These are phyloP conservation scores for Sternotherus odoratus DNA, from an alignment of 2,797 vertebrate species.

Conservation along the genomic window DNA sequence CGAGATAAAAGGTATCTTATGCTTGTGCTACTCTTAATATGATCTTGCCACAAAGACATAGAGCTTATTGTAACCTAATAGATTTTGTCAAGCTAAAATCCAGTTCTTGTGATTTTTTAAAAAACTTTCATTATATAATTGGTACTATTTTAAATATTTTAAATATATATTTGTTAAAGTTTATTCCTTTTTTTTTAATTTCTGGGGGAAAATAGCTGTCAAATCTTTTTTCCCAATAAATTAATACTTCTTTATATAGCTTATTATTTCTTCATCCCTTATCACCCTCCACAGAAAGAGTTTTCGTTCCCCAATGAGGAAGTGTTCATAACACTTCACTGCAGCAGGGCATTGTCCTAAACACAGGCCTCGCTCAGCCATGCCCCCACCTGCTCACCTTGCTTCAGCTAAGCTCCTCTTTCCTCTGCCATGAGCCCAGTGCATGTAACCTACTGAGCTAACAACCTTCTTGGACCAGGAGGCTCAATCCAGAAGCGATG, in stretches of 20 bases:
- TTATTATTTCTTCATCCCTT: conserved; percentile 68
- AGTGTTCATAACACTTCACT: background rate
- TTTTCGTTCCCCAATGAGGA: background rate
- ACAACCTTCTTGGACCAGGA: background rate
- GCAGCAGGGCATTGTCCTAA: background rate
- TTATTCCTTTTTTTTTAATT: conserved; percentile 78
- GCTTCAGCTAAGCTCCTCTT: background rate
- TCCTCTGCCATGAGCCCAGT: background rate
- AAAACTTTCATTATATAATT: conserved; percentile 85
- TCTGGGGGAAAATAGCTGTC: conserved; percentile 73
- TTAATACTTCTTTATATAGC: conserved; percentile 82
- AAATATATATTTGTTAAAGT: conserved; percentile 88
- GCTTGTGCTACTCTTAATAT: conserved; percentile 77
- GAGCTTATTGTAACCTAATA: conserved; percentile 76
- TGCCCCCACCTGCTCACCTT: background rate
- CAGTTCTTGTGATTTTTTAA: conserved; percentile 79
- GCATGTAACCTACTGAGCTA: background rate
- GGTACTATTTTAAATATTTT: conserved; percentile 85
- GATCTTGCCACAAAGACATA: conserved; percentile 75
- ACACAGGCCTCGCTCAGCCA: background rate
- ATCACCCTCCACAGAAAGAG: background rate
- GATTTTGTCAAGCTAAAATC: conserved; percentile 76
- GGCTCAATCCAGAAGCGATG: background rate
- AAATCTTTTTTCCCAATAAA: conserved; percentile 82
- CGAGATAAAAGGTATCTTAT: conserved; percentile 64